A percentile compares a stretch with the other conserved stretches of the same genome.
Evolutionary conservation across 2,113 vertebrate genomes (phyloP).

Genomic region (Corydoras sp.): DNA sequence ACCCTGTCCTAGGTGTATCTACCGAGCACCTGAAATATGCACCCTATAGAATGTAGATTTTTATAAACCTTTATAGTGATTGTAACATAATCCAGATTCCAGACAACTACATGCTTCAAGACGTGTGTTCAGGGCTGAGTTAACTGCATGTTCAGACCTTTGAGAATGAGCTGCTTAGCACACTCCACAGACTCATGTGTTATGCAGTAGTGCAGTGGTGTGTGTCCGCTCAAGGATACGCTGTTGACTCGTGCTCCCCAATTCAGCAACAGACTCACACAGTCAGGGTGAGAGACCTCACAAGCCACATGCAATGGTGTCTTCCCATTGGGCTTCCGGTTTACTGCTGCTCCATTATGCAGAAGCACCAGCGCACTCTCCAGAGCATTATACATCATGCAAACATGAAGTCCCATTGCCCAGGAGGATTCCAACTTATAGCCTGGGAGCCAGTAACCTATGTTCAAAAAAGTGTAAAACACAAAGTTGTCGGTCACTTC

Average conservation of each 20-base stretch:
- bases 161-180: constrained; percentile 79
- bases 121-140: neutral
- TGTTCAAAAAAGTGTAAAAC: constrained; percentile 11
- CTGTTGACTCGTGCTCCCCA: constrained; percentile 78
- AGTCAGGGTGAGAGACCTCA: constrained; percentile 73
- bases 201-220: constrained; percentile 81
- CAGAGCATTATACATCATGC: constrained; percentile 80
- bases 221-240: constrained; percentile 81
- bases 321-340: constrained; percentile 90
- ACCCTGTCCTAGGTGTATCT: no score
- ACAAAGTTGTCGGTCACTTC: neutral
- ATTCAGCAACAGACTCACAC: constrained; percentile 74
- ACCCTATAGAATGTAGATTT: no score
- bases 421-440: constrained; percentile 90
- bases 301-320: constrained; percentile 90
- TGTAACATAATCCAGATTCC: neutral
- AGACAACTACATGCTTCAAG: neutral
- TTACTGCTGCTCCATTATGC: constrained; percentile 78
- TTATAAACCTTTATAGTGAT: no score
- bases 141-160: constrained; percentile 65
- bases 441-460: constrained; percentile 91
- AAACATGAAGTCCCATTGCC: constrained; percentile 87
- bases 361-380: constrained; percentile 79
- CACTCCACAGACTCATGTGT: constrained; percentile 77
- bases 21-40: no score